Evolutionary conservation across 2,888 invertebrate genomes (phyloP).

Genomic region (Mesorhabditis sp.): DNA sequence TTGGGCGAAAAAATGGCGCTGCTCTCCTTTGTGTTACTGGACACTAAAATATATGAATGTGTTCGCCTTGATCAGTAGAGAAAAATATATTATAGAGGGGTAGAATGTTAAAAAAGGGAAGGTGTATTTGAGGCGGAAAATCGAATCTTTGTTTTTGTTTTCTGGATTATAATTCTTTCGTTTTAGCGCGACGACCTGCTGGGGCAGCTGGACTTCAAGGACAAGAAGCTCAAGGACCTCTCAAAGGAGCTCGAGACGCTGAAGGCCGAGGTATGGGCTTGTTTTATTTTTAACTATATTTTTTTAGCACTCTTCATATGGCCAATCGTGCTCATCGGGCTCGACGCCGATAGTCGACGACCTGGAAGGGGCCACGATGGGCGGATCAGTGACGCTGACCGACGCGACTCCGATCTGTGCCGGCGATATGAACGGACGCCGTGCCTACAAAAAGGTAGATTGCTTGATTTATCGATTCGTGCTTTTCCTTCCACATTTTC

Average conservation of each 20-base stretch:
- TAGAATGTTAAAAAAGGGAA: no score
- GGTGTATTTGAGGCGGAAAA: no score
- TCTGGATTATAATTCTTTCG: no score
- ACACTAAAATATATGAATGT: no score
- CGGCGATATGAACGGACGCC: background rate
- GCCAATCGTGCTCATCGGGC: background rate
- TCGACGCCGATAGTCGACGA: background rate
- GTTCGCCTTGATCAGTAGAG: no score
- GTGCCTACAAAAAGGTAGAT: background rate
- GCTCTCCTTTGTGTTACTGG: no score
- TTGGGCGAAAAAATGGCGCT: no score
- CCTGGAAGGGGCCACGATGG: background rate
- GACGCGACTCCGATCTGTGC: background rate
- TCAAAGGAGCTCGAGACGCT: background rate
- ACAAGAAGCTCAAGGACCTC: background rate
- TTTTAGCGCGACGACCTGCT: no score
- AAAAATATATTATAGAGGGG: no score
- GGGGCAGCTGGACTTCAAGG: background rate
- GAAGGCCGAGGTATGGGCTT: background rate
- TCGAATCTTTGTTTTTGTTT: no score
- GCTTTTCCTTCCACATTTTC: no score
- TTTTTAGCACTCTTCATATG: slow-evolving; percentile 1
- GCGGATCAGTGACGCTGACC: background rate
- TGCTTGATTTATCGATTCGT: no score
- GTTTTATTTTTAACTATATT: background rate